Evolutionary conservation across 2,888 invertebrate genomes (phyloP).

Genomic region (Artemia sinica): DNA sequence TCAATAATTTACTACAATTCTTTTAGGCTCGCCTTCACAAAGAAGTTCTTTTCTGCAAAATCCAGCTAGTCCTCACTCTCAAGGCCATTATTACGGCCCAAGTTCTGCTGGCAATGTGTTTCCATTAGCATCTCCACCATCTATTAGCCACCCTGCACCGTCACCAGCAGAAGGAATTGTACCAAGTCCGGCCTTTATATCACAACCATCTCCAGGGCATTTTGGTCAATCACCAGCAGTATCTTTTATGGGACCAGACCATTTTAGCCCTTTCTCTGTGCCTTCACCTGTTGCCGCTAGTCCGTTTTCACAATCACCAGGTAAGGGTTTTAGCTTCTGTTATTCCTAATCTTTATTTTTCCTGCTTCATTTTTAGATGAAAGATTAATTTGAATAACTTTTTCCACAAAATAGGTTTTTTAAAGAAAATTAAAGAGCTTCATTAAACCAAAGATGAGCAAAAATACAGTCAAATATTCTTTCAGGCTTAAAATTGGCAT

Average conservation of each 20-base stretch:
- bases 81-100: slow-evolving; percentile 43
- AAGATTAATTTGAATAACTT: too few species aligned
- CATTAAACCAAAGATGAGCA: too few species aligned
- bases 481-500: too few species aligned
- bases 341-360: too few species aligned
- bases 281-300: slow-evolving; percentile 40
- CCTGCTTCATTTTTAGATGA: too few species aligned
- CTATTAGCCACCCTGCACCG: slow-evolving; percentile 40
- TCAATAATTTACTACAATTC: slow-evolving; percentile 42
- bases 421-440: too few species aligned
- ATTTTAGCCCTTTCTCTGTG: slow-evolving; percentile 32
- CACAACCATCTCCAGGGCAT: slow-evolving; percentile 36
- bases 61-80: slow-evolving; percentile 26
- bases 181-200: slow-evolving; percentile 37
- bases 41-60: slow-evolving; percentile 27
- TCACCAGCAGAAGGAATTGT: slow-evolving; percentile 41
- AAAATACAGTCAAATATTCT: too few species aligned
- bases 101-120: slow-evolving; percentile 45
- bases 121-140: slow-evolving; percentile 46
- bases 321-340: neutral
- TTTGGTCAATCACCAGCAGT: slow-evolving; percentile 22
- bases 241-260: slow-evolving; percentile 5
- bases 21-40: neutral
- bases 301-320: slow-evolving; percentile 43
- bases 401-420: too few species aligned